Base-by-base conservation (phyloP, 2,888 invertebrate species). In the Teleiodes luculella region DNA sequence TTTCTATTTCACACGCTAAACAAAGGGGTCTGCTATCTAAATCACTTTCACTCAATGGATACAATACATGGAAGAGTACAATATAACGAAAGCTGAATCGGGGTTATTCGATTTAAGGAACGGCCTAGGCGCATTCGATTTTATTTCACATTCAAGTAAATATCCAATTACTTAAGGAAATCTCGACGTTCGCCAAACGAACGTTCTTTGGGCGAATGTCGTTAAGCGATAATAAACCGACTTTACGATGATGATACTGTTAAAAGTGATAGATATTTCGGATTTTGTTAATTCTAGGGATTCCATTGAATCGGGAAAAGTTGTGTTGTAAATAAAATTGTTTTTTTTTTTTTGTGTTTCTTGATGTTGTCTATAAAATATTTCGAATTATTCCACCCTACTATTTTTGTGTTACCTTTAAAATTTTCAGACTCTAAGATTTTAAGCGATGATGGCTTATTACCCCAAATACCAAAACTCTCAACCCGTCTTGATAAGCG, bases 111-210 rank as follows among this genome's bases (percentile, higher is more conserved):
- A 72, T 74, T 72, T 67, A 72, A 57, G 56, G 66, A 67, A 63
- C 69, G 67, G 70, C 71, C 70, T 69, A 62, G 65, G 65, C 20
- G 64, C 66, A 71, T 73, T 75, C 71, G 63, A 75, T 80, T 80
- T 76, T 76, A 79, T 78, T 72, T 72, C 69, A 63, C 73, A 77
- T 76, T 70, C 68, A 69, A 73, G 70, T 65, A 76, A 76, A 78
- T 77, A 78, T 78, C 78, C 84, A 84, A 83, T 84, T 81, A 85
- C 83, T 84, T 83, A 80, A 60, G 69, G 68, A 66, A 74, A 73
- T 67, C 65, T 67, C 56, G 56, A 50, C 51, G 51, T 49, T 57
- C 52, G 51, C 52, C 45, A 56, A 58, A 58, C 58, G 62, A 64
- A 69, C 65, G 70, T 65, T 62, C 66, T 65, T 63, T 65, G 62